A percentile compares a stretch with the other conserved stretches of the same genome.
These are phyloP conservation scores for Gastrophysa polygoni DNA, from an alignment of 2,888 invertebrate genomes.

Conservation along the genomic window DNA sequence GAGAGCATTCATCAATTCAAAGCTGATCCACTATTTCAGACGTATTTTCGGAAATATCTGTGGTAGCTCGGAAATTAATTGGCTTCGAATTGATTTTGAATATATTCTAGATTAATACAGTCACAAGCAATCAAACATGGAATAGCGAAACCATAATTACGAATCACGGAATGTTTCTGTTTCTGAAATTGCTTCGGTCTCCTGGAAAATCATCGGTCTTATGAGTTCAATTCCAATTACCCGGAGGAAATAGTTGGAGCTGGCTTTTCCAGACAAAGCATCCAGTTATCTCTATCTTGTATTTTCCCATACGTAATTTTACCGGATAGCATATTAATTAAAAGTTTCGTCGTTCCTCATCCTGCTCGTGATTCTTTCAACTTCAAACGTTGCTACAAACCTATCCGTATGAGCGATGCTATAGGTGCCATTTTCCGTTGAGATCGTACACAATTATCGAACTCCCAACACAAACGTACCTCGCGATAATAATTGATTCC, in stretches of 20 bases:
- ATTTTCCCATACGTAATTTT: not conserved
- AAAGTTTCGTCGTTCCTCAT: not conserved
- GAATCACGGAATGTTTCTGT: not conserved
- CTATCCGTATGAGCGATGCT: too few relatives aligned
- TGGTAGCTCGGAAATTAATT: too few relatives aligned
- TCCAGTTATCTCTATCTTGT: not conserved
- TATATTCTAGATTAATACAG: too few relatives aligned
- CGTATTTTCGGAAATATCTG: too few relatives aligned
- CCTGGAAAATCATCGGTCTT: not conserved
- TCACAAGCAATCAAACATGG: not conserved
- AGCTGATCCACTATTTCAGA: not conserved
- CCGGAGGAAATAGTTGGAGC: not conserved
- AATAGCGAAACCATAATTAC: not conserved
- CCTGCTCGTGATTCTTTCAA: too few relatives aligned
- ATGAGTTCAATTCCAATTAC: not conserved
- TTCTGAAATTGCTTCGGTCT: not conserved
- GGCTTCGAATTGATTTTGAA: too few relatives aligned
- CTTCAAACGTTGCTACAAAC: too few relatives aligned
- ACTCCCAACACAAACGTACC: too few relatives aligned
- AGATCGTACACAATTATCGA: too few relatives aligned
- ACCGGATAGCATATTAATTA: not conserved
- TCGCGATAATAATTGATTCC: too few relatives aligned
- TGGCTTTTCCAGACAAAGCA: not conserved
- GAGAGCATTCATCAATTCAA: too few relatives aligned
- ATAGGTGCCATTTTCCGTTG: too few relatives aligned